Evolutionary conservation across 2,797 vertebrate species (phyloP).

Genomic region (Merluccius polli): DNA sequence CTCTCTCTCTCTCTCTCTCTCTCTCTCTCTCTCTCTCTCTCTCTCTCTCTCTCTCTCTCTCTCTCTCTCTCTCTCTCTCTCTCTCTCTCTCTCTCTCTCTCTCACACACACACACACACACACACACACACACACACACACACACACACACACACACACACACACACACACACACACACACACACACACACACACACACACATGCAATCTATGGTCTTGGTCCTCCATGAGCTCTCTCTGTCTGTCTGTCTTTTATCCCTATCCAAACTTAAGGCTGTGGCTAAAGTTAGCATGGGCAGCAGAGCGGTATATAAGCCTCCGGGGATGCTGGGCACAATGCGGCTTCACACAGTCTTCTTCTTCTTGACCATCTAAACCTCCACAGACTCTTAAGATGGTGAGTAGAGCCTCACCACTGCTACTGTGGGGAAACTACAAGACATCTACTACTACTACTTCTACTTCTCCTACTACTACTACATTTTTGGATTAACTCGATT

Average conservation of each 20-base stretch:
- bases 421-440: conserved; percentile 28
- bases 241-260: conserved; percentile 54
- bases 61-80: conserved; percentile 32
- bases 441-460: neutral
- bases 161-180: neutral
- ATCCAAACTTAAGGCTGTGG: conserved; percentile 76
- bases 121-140: neutral
- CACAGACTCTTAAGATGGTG: conserved; percentile 74
- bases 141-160: neutral
- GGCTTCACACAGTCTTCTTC: conserved; percentile 74
- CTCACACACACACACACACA: neutral
- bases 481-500: conserved; percentile 41
- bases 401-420: conserved; percentile 59
- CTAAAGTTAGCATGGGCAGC: conserved; percentile 72
- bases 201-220: neutral
- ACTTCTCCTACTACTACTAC: neutral
- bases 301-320: conserved; percentile 72
- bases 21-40: neutral
- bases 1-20: conserved; percentile 24
- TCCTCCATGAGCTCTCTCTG: conserved; percentile 11
- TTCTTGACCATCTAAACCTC: conserved; percentile 71
- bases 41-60: conserved; percentile 51
- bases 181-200: neutral
- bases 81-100: conserved; percentile 30
- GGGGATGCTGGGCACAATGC: conserved; percentile 50